Base-by-base conservation (phyloP, 2,797 vertebrate genomes). In the Nyctalus aviator region DNA sequence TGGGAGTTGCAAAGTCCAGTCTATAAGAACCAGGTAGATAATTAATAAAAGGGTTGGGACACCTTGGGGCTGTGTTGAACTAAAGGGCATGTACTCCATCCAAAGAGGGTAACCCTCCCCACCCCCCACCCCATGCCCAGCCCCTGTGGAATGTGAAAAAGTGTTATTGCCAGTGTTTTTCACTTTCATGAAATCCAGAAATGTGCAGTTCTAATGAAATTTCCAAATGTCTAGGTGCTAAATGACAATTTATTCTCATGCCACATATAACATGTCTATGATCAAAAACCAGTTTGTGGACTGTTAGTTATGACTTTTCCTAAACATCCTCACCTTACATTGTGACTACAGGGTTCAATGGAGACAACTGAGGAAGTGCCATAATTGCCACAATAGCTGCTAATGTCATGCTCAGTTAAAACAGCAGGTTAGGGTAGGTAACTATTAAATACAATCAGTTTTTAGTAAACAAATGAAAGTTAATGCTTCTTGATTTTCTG, bases 51-150 rank as follows among this genome's bases (percentile, higher is more conserved):
- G 41, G 3, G 6, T 20, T 30, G 55, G 15, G 37, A 17, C 27
- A 8, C 4, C 23, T 14, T 3, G 9, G 8, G 41, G 8, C 21
- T 55, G 8, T n/a, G 35, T 1, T 41, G 23, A 73, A 48, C 53
- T 37, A n/a, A 66, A 76, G 12, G 76, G 21, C 2, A 0, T 8
- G 18, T 5, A 41, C 27, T 73, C 37, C 44, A 48, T 23, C 20
- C 62, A 62, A 50, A 53, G 72, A 4, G 12, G 21, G 21, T 5
- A 7, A 53, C 32, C 12, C n/a, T n/a, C n/a, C n/a, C n/a, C n/a
- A n/a, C n/a, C n/a, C n/a, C 44, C 3, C 32, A 7, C 44, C 2
- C 2, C 37, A 1, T 10, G 0, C 30, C 41, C 25, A 1, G 57
- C 6, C 37, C 41, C 55, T 8, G 69, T 0, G 13, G 57, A 75